phyloP scores from a whole-genome alignment of 1,140 invertebrate species.

The Eurosta solidaginis region DNA sequence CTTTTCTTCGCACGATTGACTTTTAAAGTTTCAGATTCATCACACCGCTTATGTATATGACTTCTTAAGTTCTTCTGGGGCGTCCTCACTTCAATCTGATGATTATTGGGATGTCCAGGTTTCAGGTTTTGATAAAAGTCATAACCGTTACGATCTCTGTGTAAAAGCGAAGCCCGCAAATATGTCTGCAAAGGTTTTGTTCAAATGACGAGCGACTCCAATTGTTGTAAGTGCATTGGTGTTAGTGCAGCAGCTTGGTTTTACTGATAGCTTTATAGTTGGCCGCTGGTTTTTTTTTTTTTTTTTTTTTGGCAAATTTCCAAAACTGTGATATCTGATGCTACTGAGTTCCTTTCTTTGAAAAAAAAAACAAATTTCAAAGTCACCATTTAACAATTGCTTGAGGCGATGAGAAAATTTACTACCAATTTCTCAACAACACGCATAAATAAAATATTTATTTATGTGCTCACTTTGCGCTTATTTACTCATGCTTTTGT shows the following conservation, averaged over 20 bases:
- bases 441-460: background rate
- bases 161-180: too few species aligned
- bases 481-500: background rate
- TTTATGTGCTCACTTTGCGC: background rate
- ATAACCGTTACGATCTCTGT: too few species aligned
- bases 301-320: background rate
- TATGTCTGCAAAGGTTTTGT: slow-evolving; percentile 11
- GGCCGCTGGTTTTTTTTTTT: background rate
- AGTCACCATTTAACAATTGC: slow-evolving; percentile 25
- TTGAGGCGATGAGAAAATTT: slow-evolving; percentile 15
- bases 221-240: background rate
- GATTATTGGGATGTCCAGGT: too few species aligned
- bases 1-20: too few species aligned
- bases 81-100: too few species aligned
- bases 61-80: too few species aligned
- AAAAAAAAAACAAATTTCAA: background rate
- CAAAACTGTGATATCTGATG: background rate
- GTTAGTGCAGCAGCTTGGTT: background rate
- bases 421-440: background rate
- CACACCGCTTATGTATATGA: too few species aligned
- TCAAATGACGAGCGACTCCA: background rate
- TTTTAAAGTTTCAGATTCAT: too few species aligned
- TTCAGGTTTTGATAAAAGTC: too few species aligned
- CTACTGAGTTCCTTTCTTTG: background rate
- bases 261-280: background rate